Evolutionary conservation across 2,797 vertebrate genomes (phyloP).

Genomic region (Cottoperca gobio): DNA sequence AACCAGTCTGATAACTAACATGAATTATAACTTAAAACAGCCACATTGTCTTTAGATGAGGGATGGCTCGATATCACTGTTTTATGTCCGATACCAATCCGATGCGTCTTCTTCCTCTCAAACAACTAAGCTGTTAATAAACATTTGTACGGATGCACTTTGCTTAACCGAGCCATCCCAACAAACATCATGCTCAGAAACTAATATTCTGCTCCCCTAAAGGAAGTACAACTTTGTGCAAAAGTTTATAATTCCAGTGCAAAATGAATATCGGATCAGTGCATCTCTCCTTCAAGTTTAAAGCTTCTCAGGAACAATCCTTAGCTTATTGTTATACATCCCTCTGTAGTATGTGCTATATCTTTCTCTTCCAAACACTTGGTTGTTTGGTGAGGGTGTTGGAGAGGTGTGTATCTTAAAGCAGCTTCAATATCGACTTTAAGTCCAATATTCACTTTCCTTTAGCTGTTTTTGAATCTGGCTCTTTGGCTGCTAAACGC

Average conservation of each 20-base stretch:
- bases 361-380: neutral
- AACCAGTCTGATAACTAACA: neutral
- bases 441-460: neutral
- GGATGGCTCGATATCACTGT: no score
- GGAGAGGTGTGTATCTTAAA: neutral
- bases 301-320: neutral
- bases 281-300: no score
- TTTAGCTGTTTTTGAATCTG: neutral
- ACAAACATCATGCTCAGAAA: no score
- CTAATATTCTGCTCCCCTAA: no score
- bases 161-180: no score
- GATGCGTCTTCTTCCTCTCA: no score
- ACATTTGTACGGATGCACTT: no score
- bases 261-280: no score
- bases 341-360: neutral
- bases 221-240: no score
- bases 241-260: no score
- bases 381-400: neutral
- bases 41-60: neutral
- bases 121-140: no score
- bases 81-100: no score
- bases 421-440: neutral
- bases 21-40: neutral
- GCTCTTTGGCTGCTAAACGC: neutral
- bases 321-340: neutral